Percentiles rank a stretch among this genome's conserved stretches.
phyloP scores from a whole-genome alignment of 2,113 vertebrate genomes.

The Sturnira hondurensis region DNA sequence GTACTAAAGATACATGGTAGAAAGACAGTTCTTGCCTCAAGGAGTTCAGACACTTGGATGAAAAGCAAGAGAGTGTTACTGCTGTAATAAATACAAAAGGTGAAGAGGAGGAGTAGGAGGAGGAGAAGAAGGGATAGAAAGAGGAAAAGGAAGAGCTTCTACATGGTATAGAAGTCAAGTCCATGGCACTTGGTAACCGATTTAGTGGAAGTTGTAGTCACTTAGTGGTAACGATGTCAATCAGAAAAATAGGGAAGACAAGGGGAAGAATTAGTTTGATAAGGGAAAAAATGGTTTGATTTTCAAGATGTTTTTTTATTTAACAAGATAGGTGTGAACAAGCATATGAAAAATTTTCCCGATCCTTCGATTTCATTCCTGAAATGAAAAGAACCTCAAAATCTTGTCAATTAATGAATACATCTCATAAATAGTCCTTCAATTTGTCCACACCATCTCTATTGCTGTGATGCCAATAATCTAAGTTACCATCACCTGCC shows the following conservation, averaged over 20 bases:
- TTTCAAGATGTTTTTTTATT: neutral
- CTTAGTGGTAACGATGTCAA: neutral
- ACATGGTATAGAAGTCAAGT: neutral
- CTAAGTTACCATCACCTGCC: neutral
- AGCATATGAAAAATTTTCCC: neutral
- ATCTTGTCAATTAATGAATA: neutral
- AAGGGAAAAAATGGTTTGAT: neutral
- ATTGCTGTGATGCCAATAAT: neutral
- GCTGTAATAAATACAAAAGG: neutral
- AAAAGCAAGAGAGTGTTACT: neutral
- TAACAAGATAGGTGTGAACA: neutral
- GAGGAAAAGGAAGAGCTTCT: neutral
- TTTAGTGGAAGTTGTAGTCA: neutral
- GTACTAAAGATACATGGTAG: neutral
- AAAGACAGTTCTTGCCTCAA: neutral
- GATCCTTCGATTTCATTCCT: neutral
- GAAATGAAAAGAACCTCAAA: conserved; percentile 37
- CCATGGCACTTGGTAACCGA: neutral
- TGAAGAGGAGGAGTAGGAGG: neutral
- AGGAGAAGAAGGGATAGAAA: neutral
- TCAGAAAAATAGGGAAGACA: neutral
- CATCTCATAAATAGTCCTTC: neutral
- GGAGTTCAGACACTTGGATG: neutral
- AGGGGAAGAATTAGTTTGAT: neutral
- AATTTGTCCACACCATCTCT: neutral